Base-by-base conservation (phyloP, 2,113 vertebrate species). In the Caranx ignobilis region DNA sequence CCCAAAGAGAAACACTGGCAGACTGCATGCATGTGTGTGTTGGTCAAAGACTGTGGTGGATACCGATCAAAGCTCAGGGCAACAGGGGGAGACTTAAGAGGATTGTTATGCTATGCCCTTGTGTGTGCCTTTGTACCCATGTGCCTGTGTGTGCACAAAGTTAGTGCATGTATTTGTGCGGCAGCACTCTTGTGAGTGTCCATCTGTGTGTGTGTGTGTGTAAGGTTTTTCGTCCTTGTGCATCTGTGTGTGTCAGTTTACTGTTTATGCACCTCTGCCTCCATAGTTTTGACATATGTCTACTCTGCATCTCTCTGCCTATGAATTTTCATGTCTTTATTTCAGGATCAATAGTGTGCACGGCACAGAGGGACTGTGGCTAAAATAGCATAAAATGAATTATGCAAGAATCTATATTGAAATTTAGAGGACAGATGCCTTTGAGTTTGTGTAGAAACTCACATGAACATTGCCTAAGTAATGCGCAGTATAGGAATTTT, bases 21-120 rank as follows among this genome's bases (percentile, higher is more conserved):
- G 81, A 52, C 61, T 32, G 55, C 55, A 39, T 45, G 50, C 43
- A 6, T 68, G 73, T 76, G 69, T 83, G 50, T 81, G 81, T 50
- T 61, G 81, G 48, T 39, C 2, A 1, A 43, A 3, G 64, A 70
- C 63, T 70, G 57, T 63, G 60, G 65, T 61, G 81, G 83, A 81
- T 76, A 64, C 77, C 64, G 75, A 86, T 88, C 83, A 90, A 86
- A 88, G 83, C 86, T 88, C 69, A n/a, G 70, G 52, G 78, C 75
- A 75, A 55, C 63, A 67, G 56, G 41, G 54, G 21, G 39, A 78
- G 79, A 77, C 83, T 84, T 79, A 82, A 86, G 75, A 82, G 75
- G 86, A 80, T 75, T 88, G 82, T 71, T 72, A 72, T 77, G 64
- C 61, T 31, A n/a, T 62, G 75, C 55, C 77, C 81, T 84, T 84